phyloP scores from a whole-genome alignment of 2,113 vertebrate genomes.

The Entomyzon cyanotis region DNA sequence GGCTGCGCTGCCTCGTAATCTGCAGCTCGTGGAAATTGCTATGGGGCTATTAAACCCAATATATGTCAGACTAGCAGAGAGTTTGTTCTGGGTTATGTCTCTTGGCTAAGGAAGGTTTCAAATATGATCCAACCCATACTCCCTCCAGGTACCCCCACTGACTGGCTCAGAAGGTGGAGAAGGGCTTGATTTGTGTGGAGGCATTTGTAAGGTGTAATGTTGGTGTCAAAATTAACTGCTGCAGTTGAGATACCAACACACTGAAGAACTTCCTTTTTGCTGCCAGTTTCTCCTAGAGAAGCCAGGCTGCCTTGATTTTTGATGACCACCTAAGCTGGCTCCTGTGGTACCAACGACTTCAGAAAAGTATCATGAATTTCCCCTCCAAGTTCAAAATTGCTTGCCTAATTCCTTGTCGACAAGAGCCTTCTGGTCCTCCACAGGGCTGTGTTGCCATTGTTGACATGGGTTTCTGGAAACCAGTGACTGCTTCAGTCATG shows the following conservation, averaged over 20 bases:
- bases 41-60: background rate
- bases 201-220: background rate
- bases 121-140: background rate
- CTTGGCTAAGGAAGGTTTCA: background rate
- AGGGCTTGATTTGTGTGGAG: background rate
- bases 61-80: background rate
- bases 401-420: background rate
- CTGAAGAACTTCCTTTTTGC: background rate
- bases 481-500: background rate
- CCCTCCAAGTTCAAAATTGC: background rate
- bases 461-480: conserved; percentile 22
- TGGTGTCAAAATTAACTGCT: background rate
- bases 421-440: background rate
- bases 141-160: background rate
- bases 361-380: background rate
- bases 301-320: background rate
- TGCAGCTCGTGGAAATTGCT: background rate
- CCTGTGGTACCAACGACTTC: background rate
- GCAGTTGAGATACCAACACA: background rate
- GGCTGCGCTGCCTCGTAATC: rapidly evolving
- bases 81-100: conserved; percentile 8
- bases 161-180: background rate
- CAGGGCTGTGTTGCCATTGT: background rate
- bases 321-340: background rate
- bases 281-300: background rate